Conservation (phyloP, 1,140 invertebrate genomes). For the Drosophila eugracilis region DNA sequence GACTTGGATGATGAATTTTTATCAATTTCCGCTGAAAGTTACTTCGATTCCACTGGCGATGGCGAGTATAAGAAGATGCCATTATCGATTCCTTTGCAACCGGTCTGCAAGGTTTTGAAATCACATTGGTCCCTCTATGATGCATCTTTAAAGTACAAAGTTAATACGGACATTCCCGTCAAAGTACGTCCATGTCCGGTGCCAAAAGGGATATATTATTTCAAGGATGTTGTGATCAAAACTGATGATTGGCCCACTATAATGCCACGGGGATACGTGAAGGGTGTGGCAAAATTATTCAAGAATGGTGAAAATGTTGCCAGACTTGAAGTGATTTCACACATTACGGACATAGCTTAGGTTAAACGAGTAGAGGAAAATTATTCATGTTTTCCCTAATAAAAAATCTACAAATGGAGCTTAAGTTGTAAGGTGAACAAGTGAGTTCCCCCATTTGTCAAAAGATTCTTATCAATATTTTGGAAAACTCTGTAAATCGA, state of each 20-base stretch:
- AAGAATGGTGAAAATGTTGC: slow-evolving; percentile 1
- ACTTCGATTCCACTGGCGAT: slow-evolving; percentile 19
- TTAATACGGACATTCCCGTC: slow-evolving; percentile 32
- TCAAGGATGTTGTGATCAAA: slow-evolving; percentile 22
- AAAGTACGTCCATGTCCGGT: slow-evolving; percentile 30
- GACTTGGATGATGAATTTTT: slow-evolving; percentile 15
- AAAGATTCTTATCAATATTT: not conserved
- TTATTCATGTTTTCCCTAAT: too few relatives aligned
- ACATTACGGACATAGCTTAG: not conserved
- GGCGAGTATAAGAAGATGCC: slow-evolving; percentile 35
- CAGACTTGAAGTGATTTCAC: not conserved
- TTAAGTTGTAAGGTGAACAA: too few relatives aligned
- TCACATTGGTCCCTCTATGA: slow-evolving; percentile 8
- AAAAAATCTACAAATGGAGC: too few relatives aligned
- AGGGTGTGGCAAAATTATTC: slow-evolving; percentile 1
- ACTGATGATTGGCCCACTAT: slow-evolving; percentile 32
- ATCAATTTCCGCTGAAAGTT: slow-evolving; percentile 11
- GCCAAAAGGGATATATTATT: slow-evolving; percentile 26
- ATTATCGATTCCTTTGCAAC: not conserved
- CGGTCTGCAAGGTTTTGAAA: slow-evolving; percentile 21
- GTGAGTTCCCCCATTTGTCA: not conserved
- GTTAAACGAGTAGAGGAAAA: not conserved
- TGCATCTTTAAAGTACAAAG: not conserved
- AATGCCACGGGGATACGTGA: slow-evolving; percentile 19
- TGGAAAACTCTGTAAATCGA: not conserved